phyloP scores from a whole-genome alignment of 2,797 vertebrate genomes.

The Heteromormyrus szaboi region DNA sequence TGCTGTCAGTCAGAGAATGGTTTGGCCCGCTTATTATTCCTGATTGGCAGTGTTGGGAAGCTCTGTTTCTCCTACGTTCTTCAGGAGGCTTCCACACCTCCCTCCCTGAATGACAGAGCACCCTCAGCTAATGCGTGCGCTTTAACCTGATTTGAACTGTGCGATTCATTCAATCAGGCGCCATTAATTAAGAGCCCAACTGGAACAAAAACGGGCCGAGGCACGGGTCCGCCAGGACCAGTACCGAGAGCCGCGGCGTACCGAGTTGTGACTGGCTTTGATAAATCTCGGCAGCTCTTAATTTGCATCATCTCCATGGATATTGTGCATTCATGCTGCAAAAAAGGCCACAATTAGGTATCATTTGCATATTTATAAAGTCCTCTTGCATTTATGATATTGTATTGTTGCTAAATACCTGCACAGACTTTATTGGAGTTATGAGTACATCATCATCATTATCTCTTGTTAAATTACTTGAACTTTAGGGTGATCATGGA shows the following conservation, averaged over 20 bases:
- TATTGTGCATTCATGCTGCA: neutral
- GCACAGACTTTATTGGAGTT: neutral
- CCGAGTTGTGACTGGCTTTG: neutral
- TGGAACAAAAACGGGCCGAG: neutral
- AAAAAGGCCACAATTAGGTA: neutral
- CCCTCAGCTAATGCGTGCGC: neutral
- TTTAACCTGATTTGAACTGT: neutral
- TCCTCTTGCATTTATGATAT: neutral
- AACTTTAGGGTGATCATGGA: neutral
- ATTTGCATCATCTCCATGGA: neutral
- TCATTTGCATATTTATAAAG: slow-evolving; percentile 1
- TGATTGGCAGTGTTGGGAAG: neutral
- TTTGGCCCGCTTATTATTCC: neutral
- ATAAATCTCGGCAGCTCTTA: neutral
- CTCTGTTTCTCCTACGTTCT: neutral
- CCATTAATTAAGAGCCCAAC: neutral
- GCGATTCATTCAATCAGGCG: neutral
- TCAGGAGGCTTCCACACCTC: neutral
- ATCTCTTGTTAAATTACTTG: neutral
- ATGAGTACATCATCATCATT: neutral
- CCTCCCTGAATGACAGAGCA: neutral
- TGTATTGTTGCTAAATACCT: neutral
- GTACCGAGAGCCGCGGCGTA: neutral
- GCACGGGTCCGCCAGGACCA: neutral
- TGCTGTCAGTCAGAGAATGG: neutral